These are phyloP conservation scores for Prietella phreatophila DNA, from an alignment of 2,113 vertebrate genomes.

Conservation along the genomic window DNA sequence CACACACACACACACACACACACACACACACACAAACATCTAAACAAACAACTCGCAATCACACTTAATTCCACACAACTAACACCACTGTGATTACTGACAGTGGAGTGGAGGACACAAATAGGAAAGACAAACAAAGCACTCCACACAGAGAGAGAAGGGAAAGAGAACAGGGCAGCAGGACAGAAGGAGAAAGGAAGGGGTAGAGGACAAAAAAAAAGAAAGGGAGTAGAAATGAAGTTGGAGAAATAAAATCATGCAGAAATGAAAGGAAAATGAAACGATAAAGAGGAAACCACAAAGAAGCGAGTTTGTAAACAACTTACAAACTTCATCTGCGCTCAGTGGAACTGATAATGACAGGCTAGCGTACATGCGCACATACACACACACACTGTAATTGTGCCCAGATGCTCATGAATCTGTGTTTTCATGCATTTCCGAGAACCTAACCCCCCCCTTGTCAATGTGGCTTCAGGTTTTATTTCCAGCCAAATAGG, in stretches of 20 bases:
- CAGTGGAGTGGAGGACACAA: constrained; percentile 3
- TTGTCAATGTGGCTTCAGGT: not conserved
- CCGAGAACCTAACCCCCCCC: not conserved
- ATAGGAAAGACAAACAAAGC: constrained; percentile 36
- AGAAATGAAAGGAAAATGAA: not conserved
- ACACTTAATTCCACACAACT: constrained; percentile 26
- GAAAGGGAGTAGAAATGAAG: not conserved
- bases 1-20: constrained; percentile 15
- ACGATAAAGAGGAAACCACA: not conserved
- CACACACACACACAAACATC: constrained; percentile 23
- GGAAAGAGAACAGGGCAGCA: not conserved
- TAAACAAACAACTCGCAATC: constrained; percentile 30
- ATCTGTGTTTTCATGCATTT: constrained; percentile 24
- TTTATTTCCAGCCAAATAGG: not conserved
- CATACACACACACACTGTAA: constrained; percentile 27
- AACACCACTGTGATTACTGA: constrained; percentile 21
- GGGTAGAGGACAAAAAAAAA: not conserved
- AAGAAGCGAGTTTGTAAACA: constrained; percentile 36
- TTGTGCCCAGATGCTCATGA: constrained; percentile 44
- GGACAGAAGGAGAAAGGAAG: not conserved
- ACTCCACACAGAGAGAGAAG: not conserved
- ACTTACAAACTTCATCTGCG: constrained; percentile 22
- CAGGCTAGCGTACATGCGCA: constrained; percentile 9
- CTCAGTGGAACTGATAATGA: constrained; percentile 29
- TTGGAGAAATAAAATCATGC: not conserved